Evolutionary conservation across 1,140 invertebrate species (phyloP), one percentile per base, ranked within the genome.

Genomic region (Drosophila rhopaloa): DNA sequence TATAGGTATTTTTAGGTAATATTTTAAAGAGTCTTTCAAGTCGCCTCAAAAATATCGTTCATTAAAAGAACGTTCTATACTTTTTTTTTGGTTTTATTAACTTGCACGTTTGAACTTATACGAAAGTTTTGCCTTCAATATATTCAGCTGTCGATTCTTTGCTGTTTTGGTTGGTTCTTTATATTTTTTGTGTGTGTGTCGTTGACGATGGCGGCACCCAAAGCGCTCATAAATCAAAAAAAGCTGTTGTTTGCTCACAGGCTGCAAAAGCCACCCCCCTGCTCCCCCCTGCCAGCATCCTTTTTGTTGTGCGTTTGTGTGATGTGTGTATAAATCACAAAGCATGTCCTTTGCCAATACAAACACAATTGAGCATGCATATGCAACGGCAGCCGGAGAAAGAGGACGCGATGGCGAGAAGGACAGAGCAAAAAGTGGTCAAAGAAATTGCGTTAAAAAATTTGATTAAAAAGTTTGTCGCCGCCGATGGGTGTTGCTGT

Each of bases 401-500:
- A 40, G 40, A 16, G 38, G 14, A 29, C 44, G 44, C 38, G 63
- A 37, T 13, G 9, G 29, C 60, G 47, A 65, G 37, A 37, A 29
- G 54, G 14, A 11, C 43, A 29, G 38, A 50, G 43, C 50, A 67
- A 73, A 80, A 74, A 80, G 74, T 75, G 81, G 79, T 76, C 82
- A 84, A 84, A 78, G 63, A 84, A 77, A 84, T 70, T 77, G 81
- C 62, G 76, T 77, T 82, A 88, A 81, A 82, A 88, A 89, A 89
- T 89, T 89, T 89, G 84, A 89, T 89, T 89, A 89, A 89, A 89
- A 89, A 89, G 84, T 89, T 89, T 89, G 84, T 89, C 84, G 84
- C 83, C 75, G 67, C 37, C 65, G 61, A 50, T 62, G 57, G 78
- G 48, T 71, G 54, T 72, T 51, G 67, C 48, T 55, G 43, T 68